These are phyloP conservation scores for Hemicentrotus pulcherrimus DNA, from an alignment of 35 echinoderm and acorn worm species.

Conservation along the genomic window DNA sequence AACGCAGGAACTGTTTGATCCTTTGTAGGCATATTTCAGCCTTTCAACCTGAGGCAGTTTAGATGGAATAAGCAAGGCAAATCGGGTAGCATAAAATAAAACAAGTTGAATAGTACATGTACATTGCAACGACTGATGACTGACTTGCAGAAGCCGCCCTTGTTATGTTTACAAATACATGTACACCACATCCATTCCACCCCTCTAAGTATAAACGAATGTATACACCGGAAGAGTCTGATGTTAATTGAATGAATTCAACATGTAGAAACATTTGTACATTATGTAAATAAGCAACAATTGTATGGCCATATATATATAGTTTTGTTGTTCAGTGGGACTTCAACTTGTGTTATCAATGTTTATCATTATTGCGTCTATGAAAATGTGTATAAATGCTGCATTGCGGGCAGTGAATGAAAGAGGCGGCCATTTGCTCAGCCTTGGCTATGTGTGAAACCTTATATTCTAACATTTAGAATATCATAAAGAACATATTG, in stretches of 20 bases:
- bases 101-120: no score
- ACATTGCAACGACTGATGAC: background rate
- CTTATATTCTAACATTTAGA: constrained; percentile 6
- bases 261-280: constrained; percentile 17
- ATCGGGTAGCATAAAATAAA: background rate
- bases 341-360: constrained; percentile 29
- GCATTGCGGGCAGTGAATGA: background rate
- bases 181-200: background rate
- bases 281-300: constrained; percentile 18
- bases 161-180: background rate
- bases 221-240: background rate
- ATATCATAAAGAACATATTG: constrained; percentile 20
- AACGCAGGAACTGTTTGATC: no score
- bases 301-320: constrained; percentile 47
- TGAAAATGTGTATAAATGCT: constrained; percentile 34
- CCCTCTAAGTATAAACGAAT: background rate
- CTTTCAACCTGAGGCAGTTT: background rate
- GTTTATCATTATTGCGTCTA: constrained; percentile 4
- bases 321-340: constrained; percentile 37
- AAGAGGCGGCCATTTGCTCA: background rate
- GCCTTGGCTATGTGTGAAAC: background rate
- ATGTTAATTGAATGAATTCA: background rate
- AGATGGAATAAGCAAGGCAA: background rate
- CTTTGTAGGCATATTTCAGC: no score
- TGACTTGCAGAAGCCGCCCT: background rate